Conservation (phyloP, 2,888 invertebrate species). For the Andrena bucephala region DNA sequence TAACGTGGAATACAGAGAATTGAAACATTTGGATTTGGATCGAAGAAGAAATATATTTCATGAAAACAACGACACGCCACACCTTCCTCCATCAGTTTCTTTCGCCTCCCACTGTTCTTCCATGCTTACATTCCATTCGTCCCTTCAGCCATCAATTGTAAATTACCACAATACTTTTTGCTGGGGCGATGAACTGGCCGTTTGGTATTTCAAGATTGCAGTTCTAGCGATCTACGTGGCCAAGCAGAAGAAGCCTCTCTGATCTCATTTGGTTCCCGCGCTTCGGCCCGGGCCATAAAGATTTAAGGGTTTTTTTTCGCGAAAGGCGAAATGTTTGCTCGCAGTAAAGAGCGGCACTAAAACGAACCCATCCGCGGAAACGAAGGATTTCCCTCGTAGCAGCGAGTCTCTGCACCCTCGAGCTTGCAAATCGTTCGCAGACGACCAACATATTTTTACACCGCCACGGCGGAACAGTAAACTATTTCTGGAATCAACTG, state of each 20-base stretch:
- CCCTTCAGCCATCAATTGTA: conserved; percentile 6
- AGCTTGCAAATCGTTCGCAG: background rate
- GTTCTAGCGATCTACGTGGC: conserved; percentile 10
- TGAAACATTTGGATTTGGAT: too few relatives aligned
- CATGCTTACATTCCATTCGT: background rate
- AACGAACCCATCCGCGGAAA: background rate
- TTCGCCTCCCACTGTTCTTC: background rate
- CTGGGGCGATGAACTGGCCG: too few relatives aligned
- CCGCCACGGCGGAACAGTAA: too few relatives aligned
- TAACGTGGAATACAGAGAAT: too few relatives aligned
- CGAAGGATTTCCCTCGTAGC: background rate
- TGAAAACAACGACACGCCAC: too few relatives aligned
- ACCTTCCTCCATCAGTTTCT: background rate
- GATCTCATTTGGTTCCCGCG: conserved; percentile 12
- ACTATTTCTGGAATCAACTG: too few relatives aligned
- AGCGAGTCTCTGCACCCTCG: background rate
- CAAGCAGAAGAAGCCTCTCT: background rate
- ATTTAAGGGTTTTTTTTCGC: conserved; percentile 15
- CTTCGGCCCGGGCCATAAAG: conserved; percentile 14
- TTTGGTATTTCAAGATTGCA: conserved; percentile 14
- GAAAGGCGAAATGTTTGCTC: background rate
- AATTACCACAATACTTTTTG: conserved; percentile 23
- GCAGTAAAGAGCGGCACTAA: conserved; percentile 7
- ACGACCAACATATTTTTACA: too few relatives aligned
- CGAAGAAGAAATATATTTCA: too few relatives aligned